These are phyloP conservation scores for Urocynchramus pylzowi DNA, from an alignment of 2,113 vertebrate genomes.

Conservation along the genomic window DNA sequence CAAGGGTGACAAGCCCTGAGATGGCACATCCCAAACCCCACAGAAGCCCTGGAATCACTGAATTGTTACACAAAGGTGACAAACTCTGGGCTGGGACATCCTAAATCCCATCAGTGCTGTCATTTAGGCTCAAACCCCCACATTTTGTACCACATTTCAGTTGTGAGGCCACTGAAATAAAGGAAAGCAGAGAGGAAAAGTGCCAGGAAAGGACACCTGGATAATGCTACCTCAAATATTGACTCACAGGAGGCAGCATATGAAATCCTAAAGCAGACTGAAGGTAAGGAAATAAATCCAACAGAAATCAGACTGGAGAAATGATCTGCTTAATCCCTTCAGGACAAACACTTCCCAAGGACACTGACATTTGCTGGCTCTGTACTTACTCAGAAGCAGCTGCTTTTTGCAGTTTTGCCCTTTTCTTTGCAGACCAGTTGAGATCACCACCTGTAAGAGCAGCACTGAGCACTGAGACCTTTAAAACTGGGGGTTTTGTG, in stretches of 20 bases:
- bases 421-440: constrained; percentile 84
- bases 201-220: background rate
- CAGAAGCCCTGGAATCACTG: background rate
- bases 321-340: background rate
- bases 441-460: constrained; percentile 83
- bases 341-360: background rate
- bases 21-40: background rate
- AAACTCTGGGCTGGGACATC: background rate
- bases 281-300: background rate
- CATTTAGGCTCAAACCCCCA: background rate
- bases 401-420: constrained; percentile 79
- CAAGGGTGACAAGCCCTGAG: too few relatives aligned
- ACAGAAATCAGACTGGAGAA: background rate
- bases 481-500: fast-evolving
- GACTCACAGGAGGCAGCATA: background rate
- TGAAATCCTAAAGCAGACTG: background rate
- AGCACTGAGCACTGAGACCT: fast-evolving
- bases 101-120: background rate
- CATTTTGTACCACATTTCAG: background rate
- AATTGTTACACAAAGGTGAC: fast-evolving
- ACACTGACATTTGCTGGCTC: background rate
- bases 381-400: constrained; percentile 83
- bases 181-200: background rate
- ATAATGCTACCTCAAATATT: background rate
- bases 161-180: background rate